A percentile compares a stretch with the other conserved stretches of the same genome.
Evolutionary conservation across 2,113 vertebrate genomes (phyloP).

Genomic region (Melanocharis versteri): DNA sequence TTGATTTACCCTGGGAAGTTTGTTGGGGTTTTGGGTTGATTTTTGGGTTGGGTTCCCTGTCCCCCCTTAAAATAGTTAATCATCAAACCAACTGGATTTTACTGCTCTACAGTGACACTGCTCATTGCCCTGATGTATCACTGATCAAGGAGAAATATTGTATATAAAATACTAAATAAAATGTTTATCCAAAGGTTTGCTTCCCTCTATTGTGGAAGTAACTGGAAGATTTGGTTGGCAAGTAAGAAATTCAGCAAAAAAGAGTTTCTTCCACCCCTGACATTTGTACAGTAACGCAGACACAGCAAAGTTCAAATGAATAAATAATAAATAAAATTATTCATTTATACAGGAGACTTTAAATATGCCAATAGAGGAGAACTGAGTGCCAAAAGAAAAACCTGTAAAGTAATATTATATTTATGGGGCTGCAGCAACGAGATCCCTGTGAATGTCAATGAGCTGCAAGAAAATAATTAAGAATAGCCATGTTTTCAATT

Average conservation of each 20-base stretch:
- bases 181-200: background rate
- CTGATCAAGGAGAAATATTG: background rate
- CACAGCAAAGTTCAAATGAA: background rate
- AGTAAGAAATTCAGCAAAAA: background rate
- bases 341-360: background rate
- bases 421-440: slow-evolving; percentile 31
- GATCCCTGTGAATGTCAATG: slow-evolving; percentile 59
- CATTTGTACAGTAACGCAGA: background rate
- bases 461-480: slow-evolving; percentile 68
- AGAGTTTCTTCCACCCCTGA: background rate
- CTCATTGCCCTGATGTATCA: background rate
- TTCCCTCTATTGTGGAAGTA: background rate
- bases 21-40: background rate
- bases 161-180: background rate
- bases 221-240: background rate
- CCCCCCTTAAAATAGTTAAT: background rate
- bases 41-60: background rate
- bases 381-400: slow-evolving; percentile 30
- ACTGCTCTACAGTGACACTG: background rate
- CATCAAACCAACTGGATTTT: background rate
- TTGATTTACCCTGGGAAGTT: background rate
- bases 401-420: slow-evolving; percentile 70
- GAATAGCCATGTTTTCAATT: slow-evolving; percentile 56
- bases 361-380: slow-evolving; percentile 47
- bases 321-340: background rate